A percentile compares a stretch with the other conserved stretches of the same genome.
phyloP scores from a whole-genome alignment of 1,140 invertebrate species.

The Diorhabda elongata region DNA sequence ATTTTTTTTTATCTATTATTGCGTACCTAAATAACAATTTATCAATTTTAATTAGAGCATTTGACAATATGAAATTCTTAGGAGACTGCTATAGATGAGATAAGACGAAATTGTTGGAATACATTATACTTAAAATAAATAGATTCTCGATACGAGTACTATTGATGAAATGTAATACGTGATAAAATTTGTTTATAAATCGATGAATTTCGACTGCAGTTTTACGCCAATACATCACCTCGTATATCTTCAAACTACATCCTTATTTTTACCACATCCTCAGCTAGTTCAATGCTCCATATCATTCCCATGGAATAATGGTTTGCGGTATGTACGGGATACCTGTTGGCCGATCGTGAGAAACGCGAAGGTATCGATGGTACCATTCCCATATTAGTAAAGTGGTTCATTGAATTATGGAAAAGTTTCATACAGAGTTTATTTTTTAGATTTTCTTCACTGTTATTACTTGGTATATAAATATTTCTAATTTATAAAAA shows the following conservation, averaged over 20 bases:
- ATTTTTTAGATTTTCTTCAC: background rate
- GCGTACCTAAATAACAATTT: too few species aligned
- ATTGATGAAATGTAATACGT: too few species aligned
- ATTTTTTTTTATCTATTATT: too few species aligned
- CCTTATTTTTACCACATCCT: conserved; percentile 7
- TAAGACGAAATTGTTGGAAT: too few species aligned
- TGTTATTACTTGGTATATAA: too few species aligned
- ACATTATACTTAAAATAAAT: too few species aligned
- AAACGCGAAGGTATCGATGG: conserved; percentile 2
- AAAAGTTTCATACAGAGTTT: background rate
- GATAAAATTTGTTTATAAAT: too few species aligned
- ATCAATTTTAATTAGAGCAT: too few species aligned
- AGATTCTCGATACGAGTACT: too few species aligned
- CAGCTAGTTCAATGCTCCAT: conserved; percentile 9
- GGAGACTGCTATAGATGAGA: too few species aligned
- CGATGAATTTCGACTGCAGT: background rate
- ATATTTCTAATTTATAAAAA: too few species aligned
- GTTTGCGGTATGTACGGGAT: conserved; percentile 5
- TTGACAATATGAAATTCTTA: too few species aligned
- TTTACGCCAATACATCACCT: background rate
- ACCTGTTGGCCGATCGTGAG: conserved; percentile 10
- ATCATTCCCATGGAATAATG: conserved; percentile 5
- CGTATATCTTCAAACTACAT: background rate
- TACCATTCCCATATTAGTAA: conserved; percentile 9
- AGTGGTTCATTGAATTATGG: conserved; percentile 6